Evolutionary conservation across 2,797 vertebrate species (phyloP), one percentile per base, ranked within the genome.

Genomic region (Acrossocheilus fasciatus): DNA sequence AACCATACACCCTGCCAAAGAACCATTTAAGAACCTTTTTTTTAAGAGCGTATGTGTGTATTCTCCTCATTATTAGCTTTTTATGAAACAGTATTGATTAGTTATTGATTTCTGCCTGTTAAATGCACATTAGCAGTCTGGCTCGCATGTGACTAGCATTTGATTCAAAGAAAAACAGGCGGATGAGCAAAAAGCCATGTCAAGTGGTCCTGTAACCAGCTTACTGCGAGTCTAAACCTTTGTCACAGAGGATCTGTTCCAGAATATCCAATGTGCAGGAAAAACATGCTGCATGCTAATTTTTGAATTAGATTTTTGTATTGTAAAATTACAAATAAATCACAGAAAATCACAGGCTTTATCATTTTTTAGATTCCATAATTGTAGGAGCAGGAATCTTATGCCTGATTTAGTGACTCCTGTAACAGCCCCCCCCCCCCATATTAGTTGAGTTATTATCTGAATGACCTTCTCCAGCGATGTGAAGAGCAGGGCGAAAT

Each of bases 381-480:
- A 78, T 70, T 76, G 20, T 8, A 39, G 20, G 41, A 66, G 34
- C 57, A 50, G 4, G 34, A 69, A 11, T 70, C 34, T 23, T 30
- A 26, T 7, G 14, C 10, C 36, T 34, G 62, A 45, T 77, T 84
- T 69, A 26, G 45, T 78, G 30, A 43, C n/a, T 79, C 39, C 26
- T 78, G 12, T 47, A 79, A 72, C 36, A 78, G n/a, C n/a, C n/a
- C n/a, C n/a, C 26, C 54, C 64, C 66, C 72, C 39, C 64, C 62
- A 84, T 50, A 54, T 69, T 18, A 85, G 62, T 69, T 57, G 17
- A 79, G 47, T 85, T 85, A 78, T 78, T 70, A 59, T 78, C 50
- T 57, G 64, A 30, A 23, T 85, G 75, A 72, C 75, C 83, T 78
- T 85, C 34, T 69, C 64, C 74, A 78, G n/a, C 12, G 43, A 68